phyloP scores from a whole-genome alignment of 92 coral and sea anemone species.

The Palythoa heliodiscus region DNA sequence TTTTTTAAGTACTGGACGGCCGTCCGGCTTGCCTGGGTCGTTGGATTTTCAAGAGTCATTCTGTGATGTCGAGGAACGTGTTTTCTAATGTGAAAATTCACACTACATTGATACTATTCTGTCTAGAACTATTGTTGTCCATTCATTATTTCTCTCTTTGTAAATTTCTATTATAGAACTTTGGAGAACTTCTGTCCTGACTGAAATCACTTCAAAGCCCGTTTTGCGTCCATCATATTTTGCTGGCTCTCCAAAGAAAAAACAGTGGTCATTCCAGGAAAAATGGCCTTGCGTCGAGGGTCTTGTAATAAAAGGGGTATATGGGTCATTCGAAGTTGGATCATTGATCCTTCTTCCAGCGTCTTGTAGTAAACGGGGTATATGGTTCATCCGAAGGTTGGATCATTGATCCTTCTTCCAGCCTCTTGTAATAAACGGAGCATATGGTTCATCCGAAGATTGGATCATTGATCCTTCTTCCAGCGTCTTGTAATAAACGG shows the following conservation, averaged over 20 bases:
- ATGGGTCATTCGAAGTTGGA: neutral
- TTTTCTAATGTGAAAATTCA: neutral
- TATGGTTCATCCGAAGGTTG: too few species aligned
- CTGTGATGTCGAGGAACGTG: neutral
- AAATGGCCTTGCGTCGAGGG: neutral
- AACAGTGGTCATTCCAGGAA: neutral
- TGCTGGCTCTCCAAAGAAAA: neutral
- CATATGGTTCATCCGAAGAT: neutral
- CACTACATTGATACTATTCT: neutral
- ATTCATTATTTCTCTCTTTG: too few species aligned
- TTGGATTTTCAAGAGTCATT: neutral
- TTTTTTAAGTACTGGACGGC: neutral
- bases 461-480: neutral
- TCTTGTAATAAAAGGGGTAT: neutral
- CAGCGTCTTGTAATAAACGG: too few species aligned
- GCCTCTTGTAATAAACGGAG: neutral
- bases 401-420: too few species aligned
- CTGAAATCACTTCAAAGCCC: neutral
- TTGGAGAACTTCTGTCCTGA: conserved; percentile 7
- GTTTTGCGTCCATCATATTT: neutral
- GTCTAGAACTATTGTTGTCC: too few species aligned
- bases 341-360: neutral
- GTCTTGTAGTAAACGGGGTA: too few species aligned
- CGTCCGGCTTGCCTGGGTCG: neutral
- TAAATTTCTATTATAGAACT: too few species aligned